Base-by-base conservation (phyloP, 2,113 vertebrate genomes). In the Cranoglanis bouderius region DNA sequence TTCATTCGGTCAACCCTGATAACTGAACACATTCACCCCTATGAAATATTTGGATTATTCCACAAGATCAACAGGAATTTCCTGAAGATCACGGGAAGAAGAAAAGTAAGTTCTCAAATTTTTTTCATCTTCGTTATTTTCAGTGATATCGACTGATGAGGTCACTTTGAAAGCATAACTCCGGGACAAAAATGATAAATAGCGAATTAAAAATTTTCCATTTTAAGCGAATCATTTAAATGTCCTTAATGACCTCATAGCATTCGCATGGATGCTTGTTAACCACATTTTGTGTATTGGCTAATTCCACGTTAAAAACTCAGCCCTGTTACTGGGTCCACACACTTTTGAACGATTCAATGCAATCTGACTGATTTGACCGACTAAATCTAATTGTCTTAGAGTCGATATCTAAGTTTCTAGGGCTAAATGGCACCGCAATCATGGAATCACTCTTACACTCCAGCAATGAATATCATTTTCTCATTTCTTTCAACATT, bases 401-500 rank as follows among this genome's bases (percentile, higher is more conserved):
- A 26, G 19, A 35, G 18, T 75, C 19, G 24, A 43, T 3, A 3
- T 32, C 32, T 70, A 6, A 4, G 14, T 6, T 72, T 7, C 18
- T 8, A 38, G 2, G 7, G 21, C 9, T 24, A 46, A 77, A 12
- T 29, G 35, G 6, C 70, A 7, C 35, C 21, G 13, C 7, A 74
- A 67, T 72, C 35, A 19, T 19, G 35, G 6, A 38, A 5, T 35
- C 40, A 46, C 74, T 26, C 46, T 80, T n/a, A n/a, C 16, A 80
- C 14, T 51, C n/a, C 2, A 53, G 26, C 4, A 78, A 46, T 6
- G 43, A 78, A 49, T 3, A 51, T 4, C 29, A 18, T 53, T 92
- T 78, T 49, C 43, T n/a, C 40, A 49, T 93, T 26, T 94, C 93
- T 92, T 92, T 93, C 49, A 85, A 82, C 90, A 91, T 86, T 95